A percentile compares a stretch with the other conserved stretches of the same genome.
These are phyloP conservation scores for Archaeoteleia sp. DNA, from an alignment of 2,888 invertebrate genomes.

Conservation along the genomic window DNA sequence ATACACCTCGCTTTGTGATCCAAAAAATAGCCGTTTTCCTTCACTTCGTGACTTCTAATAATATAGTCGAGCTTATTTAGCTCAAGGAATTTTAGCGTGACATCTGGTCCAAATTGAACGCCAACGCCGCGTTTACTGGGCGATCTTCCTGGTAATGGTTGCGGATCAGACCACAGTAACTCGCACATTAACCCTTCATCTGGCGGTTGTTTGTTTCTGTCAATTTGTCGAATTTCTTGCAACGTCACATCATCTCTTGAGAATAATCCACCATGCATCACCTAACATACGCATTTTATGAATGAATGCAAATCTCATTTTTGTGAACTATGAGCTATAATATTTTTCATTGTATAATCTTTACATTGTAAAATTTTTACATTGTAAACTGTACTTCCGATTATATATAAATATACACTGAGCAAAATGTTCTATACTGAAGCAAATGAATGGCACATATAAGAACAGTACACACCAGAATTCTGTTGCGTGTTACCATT, in stretches of 20 bases:
- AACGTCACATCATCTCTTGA: constrained; percentile 94
- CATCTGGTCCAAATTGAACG: constrained; percentile 98
- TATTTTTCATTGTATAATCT: too few relatives aligned
- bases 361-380: too few relatives aligned
- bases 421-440: too few relatives aligned
- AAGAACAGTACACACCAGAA: too few relatives aligned
- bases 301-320: too few relatives aligned
- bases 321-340: background rate
- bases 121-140: constrained; percentile 98
- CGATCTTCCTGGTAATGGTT: constrained; percentile 89
- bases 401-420: too few relatives aligned
- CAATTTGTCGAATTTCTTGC: constrained; percentile 90
- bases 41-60: constrained; percentile 98
- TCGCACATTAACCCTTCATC: constrained; percentile 98
- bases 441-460: too few relatives aligned
- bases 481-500: too few relatives aligned
- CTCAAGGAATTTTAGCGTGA: constrained; percentile 90
- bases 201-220: constrained; percentile 97
- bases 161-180: constrained; percentile 98
- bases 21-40: constrained; percentile 96
- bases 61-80: constrained; percentile 93
- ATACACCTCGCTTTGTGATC: constrained; percentile 97
- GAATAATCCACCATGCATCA: constrained; percentile 99
- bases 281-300: too few relatives aligned
- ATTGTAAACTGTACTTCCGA: too few relatives aligned